Percentiles rank a stretch among this genome's conserved stretches.
These are phyloP conservation scores for Ophion slaviceki DNA, from an alignment of 2,888 invertebrate species.

Conservation along the genomic window DNA sequence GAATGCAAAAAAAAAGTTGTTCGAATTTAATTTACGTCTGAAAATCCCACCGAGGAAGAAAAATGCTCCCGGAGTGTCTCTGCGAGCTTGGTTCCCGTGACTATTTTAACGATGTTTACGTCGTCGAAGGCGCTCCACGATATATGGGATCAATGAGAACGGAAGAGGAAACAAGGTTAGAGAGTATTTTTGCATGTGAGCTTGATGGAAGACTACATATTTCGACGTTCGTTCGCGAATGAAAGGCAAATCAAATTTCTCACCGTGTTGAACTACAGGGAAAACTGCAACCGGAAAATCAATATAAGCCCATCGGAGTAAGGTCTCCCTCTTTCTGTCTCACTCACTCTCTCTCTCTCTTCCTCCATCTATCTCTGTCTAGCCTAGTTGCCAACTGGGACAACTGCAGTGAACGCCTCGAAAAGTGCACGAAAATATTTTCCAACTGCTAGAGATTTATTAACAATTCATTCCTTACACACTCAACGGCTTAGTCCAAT, in stretches of 20 bases:
- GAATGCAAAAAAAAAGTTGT: conserved; percentile 34
- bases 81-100: conserved; percentile 6
- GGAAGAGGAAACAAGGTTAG: conserved; percentile 49
- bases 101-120: conserved; percentile 49
- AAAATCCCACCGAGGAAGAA: background rate
- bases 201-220: conserved; percentile 35
- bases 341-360: background rate
- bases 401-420: conserved; percentile 33
- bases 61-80: background rate
- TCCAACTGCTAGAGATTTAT: background rate
- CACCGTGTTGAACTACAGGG: conserved; percentile 55
- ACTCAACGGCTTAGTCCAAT: too few relatives aligned
- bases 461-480: background rate
- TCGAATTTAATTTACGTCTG: conserved; percentile 1
- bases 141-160: background rate
- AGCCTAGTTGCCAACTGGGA: conserved; percentile 67
- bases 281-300: conserved; percentile 67
- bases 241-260: conserved; percentile 61
- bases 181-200: conserved; percentile 47
- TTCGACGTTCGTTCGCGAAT: conserved; percentile 33
- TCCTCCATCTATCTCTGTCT: conserved; percentile 9
- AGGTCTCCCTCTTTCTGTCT: background rate
- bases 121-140: conserved; percentile 5
- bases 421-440: conserved; percentile 44
- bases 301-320: conserved; percentile 57